Base-by-base conservation (phyloP, 2,888 invertebrate genomes). In the Metacarcinus magister region DNA sequence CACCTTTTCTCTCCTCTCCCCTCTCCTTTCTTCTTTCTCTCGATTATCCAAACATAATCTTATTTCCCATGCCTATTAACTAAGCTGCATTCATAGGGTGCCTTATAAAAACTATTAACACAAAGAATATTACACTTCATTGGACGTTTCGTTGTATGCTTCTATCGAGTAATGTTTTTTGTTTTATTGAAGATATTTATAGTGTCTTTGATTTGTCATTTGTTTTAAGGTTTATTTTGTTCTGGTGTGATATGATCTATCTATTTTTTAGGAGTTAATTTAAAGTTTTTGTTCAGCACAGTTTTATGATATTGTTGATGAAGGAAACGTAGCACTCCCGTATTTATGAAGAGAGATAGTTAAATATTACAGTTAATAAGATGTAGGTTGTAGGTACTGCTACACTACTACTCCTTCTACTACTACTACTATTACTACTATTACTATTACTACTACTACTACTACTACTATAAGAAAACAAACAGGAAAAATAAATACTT, bases 381-480 rank as follows among this genome's bases (percentile, higher is more conserved):
- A 60, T 60, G 16, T 16, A 7, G 19, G 16, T 19, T 13, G 10
- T 60, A 60, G 2, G 16, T 60, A 60, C 16, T 48, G 13, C 48
- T 48, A 5, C 13, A 48, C 48, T 48, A 48, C 48, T 48, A 48
- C 13, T 48, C 13, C 48, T 46, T 23, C 23, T 48, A 92, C 92
- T 28, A 92, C 92, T 28, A 92, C 46, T 28, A 48, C 92, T 28
- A 46, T 10, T 48, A 44, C n/a, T 10, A 92, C 46, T 28, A 92
- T 39, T 48, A 46, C 92, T 28, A 48, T 48, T 48, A 92, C 48
- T 46, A 44, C 44, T 48, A 46, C 92, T 48, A 92, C 92, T 28
- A 92, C 92, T 39, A 92, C 92, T 48, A 92, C 48, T 28, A 7
- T 0, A 7, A 60, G 19, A 19, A 10, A 16, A 60, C 46, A 4